These are phyloP conservation scores for Cuniculus paca DNA, from an alignment of 2,797 vertebrate genomes.

Conservation along the genomic window DNA sequence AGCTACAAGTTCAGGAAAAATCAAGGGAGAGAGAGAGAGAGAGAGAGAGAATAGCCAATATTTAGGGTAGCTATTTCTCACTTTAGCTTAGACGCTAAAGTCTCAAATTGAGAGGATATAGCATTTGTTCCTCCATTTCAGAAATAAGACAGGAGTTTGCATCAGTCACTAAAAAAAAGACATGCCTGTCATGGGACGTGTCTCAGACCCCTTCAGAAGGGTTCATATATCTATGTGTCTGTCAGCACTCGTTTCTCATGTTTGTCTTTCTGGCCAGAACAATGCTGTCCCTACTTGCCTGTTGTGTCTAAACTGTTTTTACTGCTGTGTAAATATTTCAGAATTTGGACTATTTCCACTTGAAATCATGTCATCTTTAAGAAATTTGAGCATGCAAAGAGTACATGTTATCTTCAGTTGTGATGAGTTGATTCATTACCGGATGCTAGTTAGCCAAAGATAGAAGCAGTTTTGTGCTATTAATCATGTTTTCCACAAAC, in stretches of 20 bases:
- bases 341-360: conserved; percentile 83
- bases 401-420: conserved; percentile 88
- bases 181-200: conserved; percentile 83
- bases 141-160: conserved; percentile 81
- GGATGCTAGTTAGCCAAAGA: conserved; percentile 85
- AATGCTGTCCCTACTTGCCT: conserved; percentile 69
- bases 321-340: conserved; percentile 81
- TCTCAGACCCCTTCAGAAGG: conserved; percentile 82
- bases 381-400: conserved; percentile 89
- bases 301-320: conserved; percentile 67
- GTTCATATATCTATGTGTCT: conserved; percentile 83
- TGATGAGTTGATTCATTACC: conserved; percentile 90
- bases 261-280: conserved; percentile 78
- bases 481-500: conserved; percentile 75
- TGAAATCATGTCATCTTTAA: conserved; percentile 88
- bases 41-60: background rate
- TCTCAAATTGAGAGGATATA: background rate
- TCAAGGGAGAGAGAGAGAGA: background rate
- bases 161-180: conserved; percentile 86
- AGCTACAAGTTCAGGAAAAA: background rate
- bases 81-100: conserved; percentile 4
- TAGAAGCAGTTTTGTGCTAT: conserved; percentile 74
- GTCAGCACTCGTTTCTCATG: conserved; percentile 88
- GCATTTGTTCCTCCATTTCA: background rate
- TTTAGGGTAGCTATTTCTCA: conserved; percentile 41